Conservation (phyloP, 2,797 vertebrate species). For the Amblyraja radiata region DNA sequence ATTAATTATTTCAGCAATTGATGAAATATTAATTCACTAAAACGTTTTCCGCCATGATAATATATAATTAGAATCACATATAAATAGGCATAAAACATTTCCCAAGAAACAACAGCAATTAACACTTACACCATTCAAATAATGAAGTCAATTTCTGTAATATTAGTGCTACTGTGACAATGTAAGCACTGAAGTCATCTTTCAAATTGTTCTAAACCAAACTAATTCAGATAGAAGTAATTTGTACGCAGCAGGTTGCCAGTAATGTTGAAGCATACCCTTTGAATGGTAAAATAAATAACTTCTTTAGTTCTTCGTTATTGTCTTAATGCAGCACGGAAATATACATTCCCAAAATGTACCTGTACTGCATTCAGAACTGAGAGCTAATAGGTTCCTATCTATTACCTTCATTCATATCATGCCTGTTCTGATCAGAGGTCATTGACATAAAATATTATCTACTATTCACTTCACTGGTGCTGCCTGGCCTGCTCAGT, state of each 20-base stretch:
- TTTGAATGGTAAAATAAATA: not conserved
- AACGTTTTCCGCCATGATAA: not conserved
- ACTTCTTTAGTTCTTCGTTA: not conserved
- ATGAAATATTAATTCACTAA: constrained; percentile 13
- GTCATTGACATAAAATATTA: no score
- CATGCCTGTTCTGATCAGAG: no score
- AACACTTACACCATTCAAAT: not conserved
- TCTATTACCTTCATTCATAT: no score
- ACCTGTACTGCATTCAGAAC: not conserved
- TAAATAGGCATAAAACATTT: not conserved
- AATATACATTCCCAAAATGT: not conserved
- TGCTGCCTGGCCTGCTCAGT: no score
- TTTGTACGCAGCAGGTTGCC: not conserved
- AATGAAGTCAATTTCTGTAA: constrained; percentile 22
- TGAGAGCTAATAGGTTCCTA: not conserved
- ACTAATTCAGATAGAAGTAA: constrained; percentile 9
- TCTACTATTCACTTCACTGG: no score
- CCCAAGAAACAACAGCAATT: not conserved
- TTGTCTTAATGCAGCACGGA: not conserved
- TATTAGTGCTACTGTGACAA: not conserved
- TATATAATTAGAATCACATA: constrained; percentile 18
- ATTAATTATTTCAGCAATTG: constrained; percentile 20
- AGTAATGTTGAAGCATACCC: not conserved
- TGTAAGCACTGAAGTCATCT: not conserved
- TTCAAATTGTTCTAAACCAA: not conserved